Base-by-base conservation (phyloP, 2,888 invertebrate genomes). In the Baccha elongata region DNA sequence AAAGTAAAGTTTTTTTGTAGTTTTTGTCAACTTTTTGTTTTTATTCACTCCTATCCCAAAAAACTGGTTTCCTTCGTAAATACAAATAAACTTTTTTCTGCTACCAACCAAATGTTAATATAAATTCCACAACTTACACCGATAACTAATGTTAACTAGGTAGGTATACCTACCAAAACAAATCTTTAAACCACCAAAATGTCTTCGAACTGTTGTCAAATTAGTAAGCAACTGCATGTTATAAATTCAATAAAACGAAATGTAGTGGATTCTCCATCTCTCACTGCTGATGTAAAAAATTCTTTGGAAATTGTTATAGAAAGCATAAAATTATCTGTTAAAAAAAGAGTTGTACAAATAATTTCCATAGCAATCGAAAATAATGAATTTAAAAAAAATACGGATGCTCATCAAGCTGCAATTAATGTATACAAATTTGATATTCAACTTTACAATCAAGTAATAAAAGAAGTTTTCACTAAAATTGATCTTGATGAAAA, bases 391-490 rank as follows among this genome's bases (percentile, higher is more conserved):
- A 13, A 50, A 50, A 26, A 26, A 50, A 13, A 26, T 13, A 15
- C 48, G 6, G 48, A 26, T 50, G 48, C 26, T 1, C 26, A 50
- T 15, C 48, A 10, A 15, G 8, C 48, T 15, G 13, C 13, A 8
- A 1, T 50, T 13, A 8, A 7, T 15, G 26, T 50, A 50, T 50
- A 50, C 15, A 26, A 50, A 50, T 50, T 26, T 26, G 48, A 50
- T 26, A 0, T 13, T 15, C 26, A 7, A 26, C 26, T 50, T 13
- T 50, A 26, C 8, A 26, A 15, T 3, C 13, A 15, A 26, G 26
- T 50, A 4, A 48, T 50, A 2, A 1, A 15, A 10, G 26, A 13
- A 4, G 3, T 50, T 15, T 50, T 50, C 11, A 7, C 26, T 11
- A 5, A 10, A 1, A 50, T 50, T 13, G 48, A 7, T 3, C 15